These are phyloP conservation scores for Slavum lentiscoides DNA, from an alignment of 2,888 invertebrate genomes.

Conservation along the genomic window DNA sequence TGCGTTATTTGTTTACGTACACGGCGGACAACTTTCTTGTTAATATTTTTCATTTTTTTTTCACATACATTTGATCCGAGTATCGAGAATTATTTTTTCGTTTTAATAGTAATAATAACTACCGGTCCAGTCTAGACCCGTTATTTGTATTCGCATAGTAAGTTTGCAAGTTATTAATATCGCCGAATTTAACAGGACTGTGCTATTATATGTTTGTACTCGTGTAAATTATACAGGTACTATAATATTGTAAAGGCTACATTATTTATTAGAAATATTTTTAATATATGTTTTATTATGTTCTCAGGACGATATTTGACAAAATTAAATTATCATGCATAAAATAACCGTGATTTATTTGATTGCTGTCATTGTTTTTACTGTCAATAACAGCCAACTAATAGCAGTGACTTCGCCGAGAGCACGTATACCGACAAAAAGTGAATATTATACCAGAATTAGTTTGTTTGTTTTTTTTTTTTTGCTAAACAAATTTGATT, in stretches of 20 bases:
- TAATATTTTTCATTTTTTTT: conserved; percentile 16
- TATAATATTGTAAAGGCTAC: background rate
- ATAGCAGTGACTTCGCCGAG: background rate
- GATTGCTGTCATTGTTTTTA: background rate
- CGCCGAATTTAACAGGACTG: background rate
- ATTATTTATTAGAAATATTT: background rate
- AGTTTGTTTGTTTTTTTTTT: background rate
- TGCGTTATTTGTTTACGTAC: background rate
- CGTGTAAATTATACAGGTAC: background rate
- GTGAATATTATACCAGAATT: background rate
- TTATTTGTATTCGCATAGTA: background rate
- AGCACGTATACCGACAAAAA: background rate
- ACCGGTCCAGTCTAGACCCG: background rate
- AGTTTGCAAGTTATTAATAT: background rate
- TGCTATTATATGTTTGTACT: too few species aligned
- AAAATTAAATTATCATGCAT: conserved; percentile 16
- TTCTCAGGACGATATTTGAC: conserved; percentile 18
- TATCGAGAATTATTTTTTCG: too few species aligned
- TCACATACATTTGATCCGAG: background rate
- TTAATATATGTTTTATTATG: background rate
- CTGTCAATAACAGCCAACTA: background rate
- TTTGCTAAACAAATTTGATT: too few species aligned
- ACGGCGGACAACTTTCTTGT: conserved; percentile 14
- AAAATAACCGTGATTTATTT: background rate
- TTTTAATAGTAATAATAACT: background rate